A percentile compares a stretch with the other conserved stretches of the same genome.
Evolutionary conservation across 2,113 vertebrate species (phyloP).

Genomic region (Rhizomys pruinosus): DNA sequence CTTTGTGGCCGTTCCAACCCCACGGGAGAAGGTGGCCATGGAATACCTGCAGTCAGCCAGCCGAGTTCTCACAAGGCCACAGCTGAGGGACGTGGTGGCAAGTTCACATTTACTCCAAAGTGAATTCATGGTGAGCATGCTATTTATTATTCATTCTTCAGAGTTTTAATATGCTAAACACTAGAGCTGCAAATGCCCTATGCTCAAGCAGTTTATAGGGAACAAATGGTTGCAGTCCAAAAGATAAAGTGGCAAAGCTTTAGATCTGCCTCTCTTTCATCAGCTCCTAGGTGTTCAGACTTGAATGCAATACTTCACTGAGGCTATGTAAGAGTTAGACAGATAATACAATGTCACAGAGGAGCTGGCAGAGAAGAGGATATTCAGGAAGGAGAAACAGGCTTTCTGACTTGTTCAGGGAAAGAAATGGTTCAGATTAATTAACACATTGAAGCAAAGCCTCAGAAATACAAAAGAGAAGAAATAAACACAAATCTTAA

Average conservation of each 20-base stretch:
- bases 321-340: background rate
- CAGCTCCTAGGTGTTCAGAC: background rate
- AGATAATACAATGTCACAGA: background rate
- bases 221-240: background rate
- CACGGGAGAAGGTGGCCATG: slow-evolving; percentile 92
- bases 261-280: background rate
- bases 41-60: slow-evolving; percentile 94
- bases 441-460: background rate
- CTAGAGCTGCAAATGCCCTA: background rate
- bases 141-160: background rate
- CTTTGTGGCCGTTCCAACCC: slow-evolving; percentile 88
- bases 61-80: slow-evolving; percentile 90
- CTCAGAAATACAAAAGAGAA: background rate
- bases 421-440: background rate
- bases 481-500: background rate
- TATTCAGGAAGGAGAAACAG: background rate
- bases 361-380: background rate
- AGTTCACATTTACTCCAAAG: slow-evolving; percentile 93
- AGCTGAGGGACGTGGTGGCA: slow-evolving; percentile 88
- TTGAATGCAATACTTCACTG: background rate
- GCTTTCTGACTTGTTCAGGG: background rate
- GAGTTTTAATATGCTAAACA: background rate
- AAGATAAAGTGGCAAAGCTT: background rate
- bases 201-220: background rate
- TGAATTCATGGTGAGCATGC: slow-evolving; percentile 93